Evolutionary conservation across 2,797 vertebrate genomes (phyloP).

Genomic region (Eospalax fontanierii): DNA sequence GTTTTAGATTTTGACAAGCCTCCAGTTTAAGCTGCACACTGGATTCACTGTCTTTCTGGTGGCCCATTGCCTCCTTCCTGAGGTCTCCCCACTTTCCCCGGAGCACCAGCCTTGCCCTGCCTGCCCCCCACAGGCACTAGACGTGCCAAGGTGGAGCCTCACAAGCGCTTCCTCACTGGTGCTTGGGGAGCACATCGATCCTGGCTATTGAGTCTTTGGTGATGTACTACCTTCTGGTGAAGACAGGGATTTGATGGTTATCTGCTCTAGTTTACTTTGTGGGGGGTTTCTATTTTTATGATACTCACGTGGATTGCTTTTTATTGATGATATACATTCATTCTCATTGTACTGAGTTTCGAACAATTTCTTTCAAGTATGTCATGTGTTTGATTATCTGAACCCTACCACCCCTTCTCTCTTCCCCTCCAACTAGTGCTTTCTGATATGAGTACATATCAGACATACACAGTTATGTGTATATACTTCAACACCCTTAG

Average conservation of each 20-base stretch:
- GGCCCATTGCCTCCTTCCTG: accelerated
- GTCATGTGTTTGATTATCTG: neutral
- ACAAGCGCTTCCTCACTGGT: too few relatives aligned
- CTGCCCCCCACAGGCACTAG: too few relatives aligned
- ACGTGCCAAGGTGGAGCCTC: neutral
- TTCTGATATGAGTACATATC: neutral
- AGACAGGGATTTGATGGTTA: neutral
- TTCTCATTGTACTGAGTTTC: neutral
- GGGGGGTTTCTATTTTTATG: neutral
- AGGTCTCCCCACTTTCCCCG: neutral
- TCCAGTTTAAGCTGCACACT: neutral
- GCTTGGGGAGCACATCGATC: neutral
- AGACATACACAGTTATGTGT: neutral
- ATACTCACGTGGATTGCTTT: neutral
- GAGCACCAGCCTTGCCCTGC: too few relatives aligned
- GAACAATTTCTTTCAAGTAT: neutral
- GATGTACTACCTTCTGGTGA: neutral
- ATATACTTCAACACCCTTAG: neutral
- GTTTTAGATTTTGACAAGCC: neutral
- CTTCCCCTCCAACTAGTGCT: neutral
- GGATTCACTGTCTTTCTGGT: accelerated
- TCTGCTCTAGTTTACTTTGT: neutral
- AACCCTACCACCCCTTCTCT: neutral
- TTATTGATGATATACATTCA: neutral
- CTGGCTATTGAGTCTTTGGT: neutral